phyloP scores from a whole-genome alignment of 2,888 invertebrate species.

The Toxonevra muliebris region DNA sequence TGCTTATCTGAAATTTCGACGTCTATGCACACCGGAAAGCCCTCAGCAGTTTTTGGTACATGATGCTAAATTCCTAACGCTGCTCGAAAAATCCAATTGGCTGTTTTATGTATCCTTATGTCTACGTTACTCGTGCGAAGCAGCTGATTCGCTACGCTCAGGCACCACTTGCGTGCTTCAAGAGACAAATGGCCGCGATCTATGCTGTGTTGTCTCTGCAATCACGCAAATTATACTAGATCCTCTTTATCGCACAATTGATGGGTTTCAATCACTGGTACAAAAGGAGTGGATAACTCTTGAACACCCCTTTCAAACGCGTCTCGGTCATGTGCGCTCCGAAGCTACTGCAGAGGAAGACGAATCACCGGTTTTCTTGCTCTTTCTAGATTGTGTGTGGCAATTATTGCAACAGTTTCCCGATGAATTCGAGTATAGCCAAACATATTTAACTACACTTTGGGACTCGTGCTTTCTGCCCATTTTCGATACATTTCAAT shows the following conservation, averaged over 20 bases:
- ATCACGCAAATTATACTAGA: slow-evolving; percentile 88
- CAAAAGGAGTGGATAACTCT: slow-evolving; percentile 96
- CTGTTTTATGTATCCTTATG: slow-evolving; percentile 81
- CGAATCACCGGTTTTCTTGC: slow-evolving; percentile 84
- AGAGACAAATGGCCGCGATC: slow-evolving; percentile 89
- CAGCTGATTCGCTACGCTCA: slow-evolving; percentile 72
- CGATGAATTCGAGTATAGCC: slow-evolving; percentile 88
- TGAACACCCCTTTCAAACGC: slow-evolving; percentile 82
- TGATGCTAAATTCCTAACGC: slow-evolving; percentile 82
- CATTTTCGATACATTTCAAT: slow-evolving; percentile 91
- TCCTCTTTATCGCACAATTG: slow-evolving; percentile 80
- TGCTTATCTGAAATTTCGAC: slow-evolving; percentile 74
- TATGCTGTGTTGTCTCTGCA: slow-evolving; percentile 86
- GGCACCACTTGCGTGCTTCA: slow-evolving; percentile 85
- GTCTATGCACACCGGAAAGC: slow-evolving; percentile 81
- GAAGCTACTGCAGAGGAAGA: slow-evolving; percentile 47
- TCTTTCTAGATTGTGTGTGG: slow-evolving; percentile 94
- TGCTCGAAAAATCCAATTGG: slow-evolving; percentile 87
- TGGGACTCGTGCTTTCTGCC: slow-evolving; percentile 92
- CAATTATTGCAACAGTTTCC: slow-evolving; percentile 91
- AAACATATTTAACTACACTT: slow-evolving; percentile 88
- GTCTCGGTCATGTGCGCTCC: slow-evolving; percentile 73
- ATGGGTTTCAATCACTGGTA: slow-evolving; percentile 88
- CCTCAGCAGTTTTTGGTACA: slow-evolving; percentile 75
- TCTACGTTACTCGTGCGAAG: slow-evolving; percentile 77